Conservation (phyloP, 2,113 vertebrate species). For the Platichthys flesus region DNA sequence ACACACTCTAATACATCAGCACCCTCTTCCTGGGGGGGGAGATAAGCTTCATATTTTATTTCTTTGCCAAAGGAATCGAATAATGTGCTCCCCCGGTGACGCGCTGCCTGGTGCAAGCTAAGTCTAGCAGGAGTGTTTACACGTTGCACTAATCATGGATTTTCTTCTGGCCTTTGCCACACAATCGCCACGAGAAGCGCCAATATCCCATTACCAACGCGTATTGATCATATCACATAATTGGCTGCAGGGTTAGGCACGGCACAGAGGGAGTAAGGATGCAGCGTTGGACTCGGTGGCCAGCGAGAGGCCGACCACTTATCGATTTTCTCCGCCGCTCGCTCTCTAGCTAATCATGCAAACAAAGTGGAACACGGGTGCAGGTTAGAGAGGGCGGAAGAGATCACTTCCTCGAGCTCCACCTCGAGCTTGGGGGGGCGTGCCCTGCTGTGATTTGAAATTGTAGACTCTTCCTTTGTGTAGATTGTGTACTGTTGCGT, state of each 20-base stretch:
- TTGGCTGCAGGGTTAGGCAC: slow-evolving; percentile 70
- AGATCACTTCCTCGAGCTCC: slow-evolving; percentile 56
- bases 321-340: slow-evolving; percentile 72
- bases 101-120: neutral
- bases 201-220: slow-evolving; percentile 76
- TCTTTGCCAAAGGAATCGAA: slow-evolving; percentile 49
- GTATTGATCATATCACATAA: slow-evolving; percentile 81
- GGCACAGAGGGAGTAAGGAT: slow-evolving; percentile 72
- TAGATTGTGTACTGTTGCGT: neutral
- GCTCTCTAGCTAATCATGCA: slow-evolving; percentile 75
- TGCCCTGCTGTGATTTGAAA: slow-evolving; percentile 18
- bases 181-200: slow-evolving; percentile 36
- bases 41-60: slow-evolving; percentile 62
- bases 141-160: slow-evolving; percentile 38
- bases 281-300: slow-evolving; percentile 58
- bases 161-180: slow-evolving; percentile 38
- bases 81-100: slow-evolving; percentile 36
- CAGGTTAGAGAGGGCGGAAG: slow-evolving; percentile 42
- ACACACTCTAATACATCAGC: slow-evolving; percentile 19
- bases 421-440: slow-evolving; percentile 18
- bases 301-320: slow-evolving; percentile 51
- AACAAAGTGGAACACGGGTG: slow-evolving; percentile 72
- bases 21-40: neutral
- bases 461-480: slow-evolving; percentile 4
- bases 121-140: slow-evolving; percentile 37